These are phyloP conservation scores for Halcyon malimbica DNA, from an alignment of 2,113 vertebrate species.

Conservation along the genomic window DNA sequence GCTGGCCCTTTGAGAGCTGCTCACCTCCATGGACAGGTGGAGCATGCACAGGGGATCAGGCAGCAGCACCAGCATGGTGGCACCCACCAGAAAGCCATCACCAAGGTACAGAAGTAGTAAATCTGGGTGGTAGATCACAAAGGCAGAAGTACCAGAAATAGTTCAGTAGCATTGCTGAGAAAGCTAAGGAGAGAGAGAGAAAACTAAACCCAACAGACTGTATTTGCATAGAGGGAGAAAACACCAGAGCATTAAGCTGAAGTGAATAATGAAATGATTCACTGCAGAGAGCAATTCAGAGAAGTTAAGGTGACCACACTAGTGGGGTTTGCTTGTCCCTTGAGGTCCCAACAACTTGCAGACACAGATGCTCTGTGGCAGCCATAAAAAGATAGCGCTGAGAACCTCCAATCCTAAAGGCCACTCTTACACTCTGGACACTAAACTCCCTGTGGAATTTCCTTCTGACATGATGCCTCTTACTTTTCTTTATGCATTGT, in stretches of 20 bases:
- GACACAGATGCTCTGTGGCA: not conserved
- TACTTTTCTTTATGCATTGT: not conserved
- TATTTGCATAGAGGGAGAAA: not conserved
- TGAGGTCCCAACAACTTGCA: not conserved
- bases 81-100: not conserved
- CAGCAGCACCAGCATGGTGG: not conserved
- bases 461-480: not conserved
- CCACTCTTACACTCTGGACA: not conserved
- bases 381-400: not conserved
- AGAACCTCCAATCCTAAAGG: not conserved
- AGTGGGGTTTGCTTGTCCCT: not conserved
- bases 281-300: not conserved
- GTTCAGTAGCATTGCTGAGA: not conserved
- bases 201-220: not conserved
- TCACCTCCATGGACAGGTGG: rapidly evolving
- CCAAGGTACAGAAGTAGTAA: not conserved
- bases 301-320: not conserved
- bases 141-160: not conserved
- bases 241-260: not conserved
- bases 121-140: not conserved
- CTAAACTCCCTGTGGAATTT: not conserved
- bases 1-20: not conserved
- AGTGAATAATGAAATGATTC: not conserved
- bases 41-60: not conserved
- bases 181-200: not conserved